Evolutionary conservation across 2,888 invertebrate genomes (phyloP).

Genomic region (Atrina japonica): DNA sequence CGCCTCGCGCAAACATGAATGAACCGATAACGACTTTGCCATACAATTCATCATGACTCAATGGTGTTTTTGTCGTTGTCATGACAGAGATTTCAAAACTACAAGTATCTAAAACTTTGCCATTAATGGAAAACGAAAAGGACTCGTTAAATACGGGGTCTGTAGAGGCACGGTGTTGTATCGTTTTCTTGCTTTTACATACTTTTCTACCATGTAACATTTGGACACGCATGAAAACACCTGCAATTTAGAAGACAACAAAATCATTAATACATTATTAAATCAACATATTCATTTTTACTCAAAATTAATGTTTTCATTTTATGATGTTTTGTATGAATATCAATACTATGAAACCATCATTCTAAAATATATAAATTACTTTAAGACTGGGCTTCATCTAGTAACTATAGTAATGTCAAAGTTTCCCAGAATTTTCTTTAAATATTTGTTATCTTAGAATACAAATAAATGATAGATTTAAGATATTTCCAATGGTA

Average conservation of each 20-base stretch:
- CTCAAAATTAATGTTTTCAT: too few species aligned
- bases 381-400: neutral
- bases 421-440: too few species aligned
- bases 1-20: slow-evolving; percentile 78
- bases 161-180: slow-evolving; percentile 56
- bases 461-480: too few species aligned
- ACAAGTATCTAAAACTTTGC: slow-evolving; percentile 72
- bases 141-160: slow-evolving; percentile 76
- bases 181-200: slow-evolving; percentile 74
- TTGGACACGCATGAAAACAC: slow-evolving; percentile 73
- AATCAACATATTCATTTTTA: too few species aligned
- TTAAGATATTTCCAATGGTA: too few species aligned
- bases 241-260: slow-evolving; percentile 55
- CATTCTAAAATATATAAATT: neutral
- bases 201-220: slow-evolving; percentile 73
- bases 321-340: too few species aligned
- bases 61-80: slow-evolving; percentile 49
- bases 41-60: slow-evolving; percentile 63
- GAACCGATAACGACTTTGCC: slow-evolving; percentile 75
- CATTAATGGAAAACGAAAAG: slow-evolving; percentile 73
- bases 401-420: too few species aligned
- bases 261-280: too few species aligned
- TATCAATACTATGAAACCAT: neutral
- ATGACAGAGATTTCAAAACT: slow-evolving; percentile 69
- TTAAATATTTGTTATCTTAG: too few species aligned